Base-by-base conservation (phyloP, 2,888 invertebrate species). In the Cataglyphis livida region DNA sequence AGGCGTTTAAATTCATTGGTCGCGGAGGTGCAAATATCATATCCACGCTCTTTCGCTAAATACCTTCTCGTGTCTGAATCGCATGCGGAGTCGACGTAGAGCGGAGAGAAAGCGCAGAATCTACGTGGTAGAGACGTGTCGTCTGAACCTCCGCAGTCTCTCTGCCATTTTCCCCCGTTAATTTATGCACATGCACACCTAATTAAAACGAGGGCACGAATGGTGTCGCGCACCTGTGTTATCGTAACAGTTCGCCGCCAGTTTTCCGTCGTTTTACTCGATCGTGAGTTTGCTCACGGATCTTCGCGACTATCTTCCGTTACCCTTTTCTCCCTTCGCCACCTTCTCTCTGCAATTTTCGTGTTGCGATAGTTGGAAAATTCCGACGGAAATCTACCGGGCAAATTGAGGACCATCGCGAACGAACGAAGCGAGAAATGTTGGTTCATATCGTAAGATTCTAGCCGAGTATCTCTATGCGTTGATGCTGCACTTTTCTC, bases 171-270 rank as follows among this genome's bases (percentile, higher is more conserved):
- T n/a, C 76, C 25, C 25, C 71, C 62, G 81, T 85, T 82, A 89
- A 88, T 89, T 87, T 82, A 89, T 81, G 82, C 81, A 74, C 85
- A 59, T 83, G 87, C 85, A 83, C 87, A 87, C 81, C 85, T 88
- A 87, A 87, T 89, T 89, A 89, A 89, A 88, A 88, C 84, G 83
- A 66, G 81, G 81, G 65, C 84, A 75, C 81, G 84, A 84, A 88
- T 85, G 79, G 82, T 84, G 79, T 68, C 83, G 87, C 81, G 70
- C 81, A 84, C 79, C 84, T 83, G 87, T 61, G 83, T 84, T 88
- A 87, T 83, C 86, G 81, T 85, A 88, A 86, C 73, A 76, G 74
- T 54, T 83, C 85, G 73, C 74, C 51, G 74, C 85, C 81, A 74
- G 81, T 84, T 87, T 87, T 89, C 82, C 85, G 44, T 73, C 84